phyloP scores from a whole-genome alignment of 2,113 vertebrate species.

The Chunga burmeisteri region DNA sequence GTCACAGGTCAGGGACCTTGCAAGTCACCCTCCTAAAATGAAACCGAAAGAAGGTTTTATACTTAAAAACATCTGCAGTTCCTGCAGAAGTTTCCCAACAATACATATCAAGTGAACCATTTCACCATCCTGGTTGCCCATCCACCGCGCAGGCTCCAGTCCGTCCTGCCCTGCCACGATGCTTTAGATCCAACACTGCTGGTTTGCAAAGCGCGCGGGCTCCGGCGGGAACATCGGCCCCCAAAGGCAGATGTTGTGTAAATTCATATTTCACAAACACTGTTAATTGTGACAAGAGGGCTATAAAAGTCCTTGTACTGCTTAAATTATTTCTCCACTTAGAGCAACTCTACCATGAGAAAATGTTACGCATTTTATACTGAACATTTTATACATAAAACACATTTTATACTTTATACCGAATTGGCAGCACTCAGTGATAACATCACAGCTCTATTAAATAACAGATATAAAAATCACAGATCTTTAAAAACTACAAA shows the following conservation, averaged over 20 bases:
- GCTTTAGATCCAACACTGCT: neutral
- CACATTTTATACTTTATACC: neutral
- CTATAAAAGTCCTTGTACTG: constrained; percentile 9
- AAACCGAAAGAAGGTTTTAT: neutral
- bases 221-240: neutral
- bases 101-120: accelerated
- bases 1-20: neutral
- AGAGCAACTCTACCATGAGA: neutral
- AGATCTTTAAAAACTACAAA: neutral
- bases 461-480: neutral
- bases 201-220: accelerated
- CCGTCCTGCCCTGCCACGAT: neutral
- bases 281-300: constrained; percentile 44
- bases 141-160: neutral
- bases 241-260: neutral
- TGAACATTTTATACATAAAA: no score
- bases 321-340: constrained; percentile 42
- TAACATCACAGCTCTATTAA: neutral
- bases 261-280: constrained; percentile 48
- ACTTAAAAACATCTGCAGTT: neutral
- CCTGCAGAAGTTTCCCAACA: neutral
- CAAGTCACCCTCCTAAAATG: neutral
- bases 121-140: accelerated
- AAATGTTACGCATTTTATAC: neutral
- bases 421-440: neutral